Percentiles rank a stretch among this genome's conserved stretches.
Evolutionary conservation across 1,140 invertebrate species (phyloP).

Genomic region (Drosophila nebulosa): DNA sequence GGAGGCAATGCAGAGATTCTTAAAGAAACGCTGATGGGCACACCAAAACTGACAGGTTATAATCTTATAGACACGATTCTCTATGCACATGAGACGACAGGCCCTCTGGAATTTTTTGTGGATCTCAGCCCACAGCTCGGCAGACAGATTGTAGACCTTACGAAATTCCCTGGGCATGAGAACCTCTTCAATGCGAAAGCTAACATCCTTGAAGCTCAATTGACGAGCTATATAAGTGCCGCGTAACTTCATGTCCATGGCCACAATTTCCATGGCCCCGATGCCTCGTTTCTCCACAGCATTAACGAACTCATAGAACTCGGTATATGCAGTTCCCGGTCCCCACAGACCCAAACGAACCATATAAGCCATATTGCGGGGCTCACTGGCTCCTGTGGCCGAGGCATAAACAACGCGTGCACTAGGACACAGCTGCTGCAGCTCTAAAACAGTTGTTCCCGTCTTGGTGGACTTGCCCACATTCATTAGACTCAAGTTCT

Average conservation of each 20-base stretch:
- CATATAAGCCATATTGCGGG: conserved; percentile 99
- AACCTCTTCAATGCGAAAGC: conserved; percentile 98
- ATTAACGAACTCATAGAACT: conserved; percentile 97
- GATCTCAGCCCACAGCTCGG: conserved; percentile 95
- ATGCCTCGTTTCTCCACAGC: conserved; percentile 98
- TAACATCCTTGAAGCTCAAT: conserved; percentile 97
- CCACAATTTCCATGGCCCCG: conserved; percentile 99
- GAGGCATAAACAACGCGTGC: conserved; percentile 98
- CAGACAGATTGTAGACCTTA: conserved; percentile 95
- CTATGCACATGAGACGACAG: conserved; percentile 94
- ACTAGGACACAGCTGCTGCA: conserved; percentile 96
- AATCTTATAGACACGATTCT: conserved; percentile 94
- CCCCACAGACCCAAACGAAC: conserved; percentile 99
- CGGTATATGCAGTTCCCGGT: conserved; percentile 94
- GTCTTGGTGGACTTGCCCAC: conserved; percentile 95
- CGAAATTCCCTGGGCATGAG: conserved; percentile 92
- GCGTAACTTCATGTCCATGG: conserved; percentile 99
- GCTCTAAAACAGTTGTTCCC: conserved; percentile 94
- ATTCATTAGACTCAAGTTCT: conserved; percentile 97
- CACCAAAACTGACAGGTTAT: conserved; percentile 99
- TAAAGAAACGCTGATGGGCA: conserved; percentile 99
- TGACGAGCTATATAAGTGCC: conserved; percentile 99
- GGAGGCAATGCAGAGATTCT: conserved; percentile 98
- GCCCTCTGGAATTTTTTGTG: conserved; percentile 97
- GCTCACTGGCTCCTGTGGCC: conserved; percentile 98